Evolutionary conservation across 1,140 invertebrate species (phyloP), one percentile per base, ranked within the genome.

Genomic region (Oryctes rhinoceros): DNA sequence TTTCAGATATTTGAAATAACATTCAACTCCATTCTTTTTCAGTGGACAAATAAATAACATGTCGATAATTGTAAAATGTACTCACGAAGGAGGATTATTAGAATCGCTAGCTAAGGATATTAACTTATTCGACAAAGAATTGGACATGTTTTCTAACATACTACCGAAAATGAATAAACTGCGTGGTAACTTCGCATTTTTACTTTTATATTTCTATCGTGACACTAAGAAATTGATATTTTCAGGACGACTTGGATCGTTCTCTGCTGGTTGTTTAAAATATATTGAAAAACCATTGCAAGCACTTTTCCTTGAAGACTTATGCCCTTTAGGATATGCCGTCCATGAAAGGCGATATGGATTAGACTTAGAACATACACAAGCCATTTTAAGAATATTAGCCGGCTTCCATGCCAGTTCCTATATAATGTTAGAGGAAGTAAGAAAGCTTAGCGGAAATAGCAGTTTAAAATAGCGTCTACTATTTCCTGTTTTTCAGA

Each of bases 71-170:
- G 81, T 86, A 10, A 86, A 86, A 85, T 84, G 82, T 78, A 82
- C 79, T 0, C 83, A 82, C 59, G 82, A 85, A 81, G 81, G 83
- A 6, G 85, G 85, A 15, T 75, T 81, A 4, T 85, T 85, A 71
- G 79, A 84, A 79, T 80, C 84, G 65, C 75, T 85, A 30, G 84
- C 83, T 15, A 84, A 84, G 76, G 81, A 84, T 48, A 71, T 85
- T 44, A 75, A 84, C 30, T 79, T 86, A 15, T 86, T 86, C 78
- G 84, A 85, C 67, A 86, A 85, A 67, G 85, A 86, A 81, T 81
- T 78, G 18, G 81, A 83, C 71, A 85, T 86, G 85, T 86, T 84
- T 79, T 71, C 75, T 4, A 80, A 75, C 39, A 84, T 83, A 20
- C 83, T 86, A 35, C 84, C 85, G 20, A 78, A 80, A 20, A 83